Conservation (phyloP, 2,888 invertebrate genomes). For the Euclidia mi region DNA sequence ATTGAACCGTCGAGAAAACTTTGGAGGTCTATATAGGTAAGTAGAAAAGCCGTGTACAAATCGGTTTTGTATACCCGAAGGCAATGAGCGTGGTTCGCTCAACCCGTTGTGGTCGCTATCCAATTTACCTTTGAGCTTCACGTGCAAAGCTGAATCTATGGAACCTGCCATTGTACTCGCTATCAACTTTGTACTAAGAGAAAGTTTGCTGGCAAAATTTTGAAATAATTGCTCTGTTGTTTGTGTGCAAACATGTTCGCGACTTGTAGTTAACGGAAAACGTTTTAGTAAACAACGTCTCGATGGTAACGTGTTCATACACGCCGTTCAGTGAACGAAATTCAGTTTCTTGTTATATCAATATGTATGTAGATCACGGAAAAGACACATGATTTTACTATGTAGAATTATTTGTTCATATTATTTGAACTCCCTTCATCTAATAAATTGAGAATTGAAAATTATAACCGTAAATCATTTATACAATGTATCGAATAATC, state of each 20-base stretch:
- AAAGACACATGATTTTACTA: too few species aligned
- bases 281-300: slow-evolving; percentile 8
- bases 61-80: slow-evolving; percentile 58
- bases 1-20: slow-evolving; percentile 3
- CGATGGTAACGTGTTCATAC: neutral
- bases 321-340: slow-evolving; percentile 2
- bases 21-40: slow-evolving; percentile 28
- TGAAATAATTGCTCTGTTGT: slow-evolving; percentile 54
- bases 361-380: neutral
- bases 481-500: too few species aligned
- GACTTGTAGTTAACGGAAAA: slow-evolving; percentile 16
- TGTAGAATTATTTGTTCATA: too few species aligned
- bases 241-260: slow-evolving; percentile 28
- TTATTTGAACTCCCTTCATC: too few species aligned
- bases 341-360: neutral
- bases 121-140: slow-evolving; percentile 81
- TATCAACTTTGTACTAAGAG: slow-evolving; percentile 48
- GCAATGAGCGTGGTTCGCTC: slow-evolving; percentile 62
- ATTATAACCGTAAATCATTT: too few species aligned
- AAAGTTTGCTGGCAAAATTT: slow-evolving; percentile 49
- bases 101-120: slow-evolving; percentile 75
- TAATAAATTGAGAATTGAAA: too few species aligned
- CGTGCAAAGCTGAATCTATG: slow-evolving; percentile 64
- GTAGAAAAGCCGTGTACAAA: slow-evolving; percentile 56
- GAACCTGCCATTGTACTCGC: slow-evolving; percentile 47